Conservation (phyloP, 2,797 vertebrate species). For the Toxotes lorentzi region DNA sequence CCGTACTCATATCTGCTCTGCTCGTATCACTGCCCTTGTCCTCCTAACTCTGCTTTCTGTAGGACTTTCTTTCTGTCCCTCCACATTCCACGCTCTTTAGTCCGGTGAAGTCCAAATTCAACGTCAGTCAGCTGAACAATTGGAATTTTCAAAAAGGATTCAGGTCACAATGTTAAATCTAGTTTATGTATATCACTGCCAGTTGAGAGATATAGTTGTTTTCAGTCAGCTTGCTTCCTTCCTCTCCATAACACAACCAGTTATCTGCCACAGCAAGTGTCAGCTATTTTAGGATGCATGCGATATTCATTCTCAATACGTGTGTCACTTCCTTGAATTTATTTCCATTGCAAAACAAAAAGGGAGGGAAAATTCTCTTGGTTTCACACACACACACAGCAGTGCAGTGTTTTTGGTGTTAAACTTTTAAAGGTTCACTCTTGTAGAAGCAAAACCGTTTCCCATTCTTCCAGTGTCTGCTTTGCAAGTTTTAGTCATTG, state of each 20-base stretch:
- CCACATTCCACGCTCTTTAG: constrained; percentile 35
- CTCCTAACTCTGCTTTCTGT: constrained; percentile 35
- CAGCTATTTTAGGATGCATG: constrained; percentile 71
- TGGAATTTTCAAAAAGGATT: constrained; percentile 28
- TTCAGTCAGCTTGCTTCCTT: constrained; percentile 61
- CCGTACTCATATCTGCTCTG: constrained; percentile 58
- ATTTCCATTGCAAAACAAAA: constrained; percentile 53
- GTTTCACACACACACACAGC: background rate
- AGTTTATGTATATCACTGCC: constrained; percentile 36
- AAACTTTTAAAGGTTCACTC: constrained; percentile 40
- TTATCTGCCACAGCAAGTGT: constrained; percentile 66
- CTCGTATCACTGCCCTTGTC: constrained; percentile 66
- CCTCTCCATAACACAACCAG: constrained; percentile 48
- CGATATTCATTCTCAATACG: constrained; percentile 57
- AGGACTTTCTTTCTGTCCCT: constrained; percentile 17
- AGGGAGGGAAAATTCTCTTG: constrained; percentile 38
- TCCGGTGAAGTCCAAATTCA: constrained; percentile 42
- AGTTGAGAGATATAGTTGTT: constrained; percentile 52
- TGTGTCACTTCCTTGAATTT: constrained; percentile 59
- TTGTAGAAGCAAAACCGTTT: constrained; percentile 3
- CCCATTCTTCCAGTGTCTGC: constrained; percentile 13
- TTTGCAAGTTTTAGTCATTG: constrained; percentile 19
- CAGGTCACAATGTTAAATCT: constrained; percentile 40
- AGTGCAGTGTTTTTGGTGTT: constrained; percentile 40
- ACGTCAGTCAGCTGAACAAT: background rate